Evolutionary conservation across 2,797 vertebrate species (phyloP).

Genomic region (Oophaga sylvatica): DNA sequence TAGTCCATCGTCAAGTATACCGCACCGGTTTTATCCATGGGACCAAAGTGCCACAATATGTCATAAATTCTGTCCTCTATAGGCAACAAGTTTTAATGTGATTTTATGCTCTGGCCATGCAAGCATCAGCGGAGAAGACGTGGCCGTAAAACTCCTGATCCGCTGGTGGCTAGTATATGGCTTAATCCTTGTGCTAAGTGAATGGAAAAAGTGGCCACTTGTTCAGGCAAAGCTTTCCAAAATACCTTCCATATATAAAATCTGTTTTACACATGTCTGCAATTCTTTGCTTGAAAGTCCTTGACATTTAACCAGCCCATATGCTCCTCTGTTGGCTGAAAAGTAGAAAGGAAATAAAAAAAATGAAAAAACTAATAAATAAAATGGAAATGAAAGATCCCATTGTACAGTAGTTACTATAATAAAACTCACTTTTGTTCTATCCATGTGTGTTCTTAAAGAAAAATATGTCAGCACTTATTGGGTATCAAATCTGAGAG

Average conservation of each 20-base stretch:
- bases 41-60: background rate
- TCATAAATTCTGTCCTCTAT: background rate
- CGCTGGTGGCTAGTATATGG: background rate
- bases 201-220: background rate
- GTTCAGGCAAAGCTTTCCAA: background rate
- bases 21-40: background rate
- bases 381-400: background rate
- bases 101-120: background rate
- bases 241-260: conserved; percentile 29
- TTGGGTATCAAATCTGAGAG: too few relatives aligned
- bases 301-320: background rate
- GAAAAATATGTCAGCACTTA: too few relatives aligned
- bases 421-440: background rate
- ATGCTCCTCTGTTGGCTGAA: background rate
- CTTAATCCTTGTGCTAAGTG: conserved; percentile 17
- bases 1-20: background rate
- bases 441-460: too few relatives aligned
- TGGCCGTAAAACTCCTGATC: background rate
- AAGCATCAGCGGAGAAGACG: background rate
- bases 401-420: background rate
- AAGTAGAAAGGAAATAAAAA: background rate
- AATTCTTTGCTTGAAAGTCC: background rate
- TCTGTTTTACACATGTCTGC: background rate
- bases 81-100: background rate
- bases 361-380: background rate